Evolutionary conservation across 2,888 invertebrate species (phyloP), one percentile per base, ranked within the genome.

Genomic region (Luperina nickerlii): DNA sequence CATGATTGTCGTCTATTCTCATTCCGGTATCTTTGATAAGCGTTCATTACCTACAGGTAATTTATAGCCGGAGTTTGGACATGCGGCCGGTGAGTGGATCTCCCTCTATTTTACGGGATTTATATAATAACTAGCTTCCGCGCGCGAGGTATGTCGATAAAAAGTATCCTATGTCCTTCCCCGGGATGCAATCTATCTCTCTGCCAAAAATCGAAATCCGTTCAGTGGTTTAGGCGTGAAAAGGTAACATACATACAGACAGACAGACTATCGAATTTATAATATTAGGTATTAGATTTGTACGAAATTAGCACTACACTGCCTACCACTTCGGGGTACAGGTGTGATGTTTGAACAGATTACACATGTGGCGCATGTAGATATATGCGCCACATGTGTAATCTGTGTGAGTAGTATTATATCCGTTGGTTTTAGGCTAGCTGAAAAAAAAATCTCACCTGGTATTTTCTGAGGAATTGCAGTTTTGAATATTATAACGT

Each of bases 401-500:
- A 20, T 54, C 54, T 54, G 20, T 54, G 54, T 20, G 54, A 20
- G 7, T 8, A 54, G 54, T 20, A 54, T 54, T 54, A 20, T 54
- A 54, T 18, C 45, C 45, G 7, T 20, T 7, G 3, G 48, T 8
- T 32, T 69, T 32, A 13, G 15, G 20, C 24, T 69, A 51, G 18
- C 24, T 62, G 6, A 1, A 66, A 27, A 66, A 57, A 67, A 48
- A 0, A 42, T 15, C 92, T 93, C 91, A 96, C 96, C 96, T 81
- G 91, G 80, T 76, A 96, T 90, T 86, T 91, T 93, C 78, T 93
- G 87, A 38, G 94, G 89, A 27, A 74, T 81, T 9, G 88, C 88
- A 4, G 91, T 91, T 76, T 94, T 91, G 45, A 86, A 88, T 82
- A 92, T 94, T 27, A 96, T 90, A 38, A 95, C 75, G 78, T 94